Evolutionary conservation across 2,888 invertebrate species (phyloP).

Genomic region (Melanotus villosus): DNA sequence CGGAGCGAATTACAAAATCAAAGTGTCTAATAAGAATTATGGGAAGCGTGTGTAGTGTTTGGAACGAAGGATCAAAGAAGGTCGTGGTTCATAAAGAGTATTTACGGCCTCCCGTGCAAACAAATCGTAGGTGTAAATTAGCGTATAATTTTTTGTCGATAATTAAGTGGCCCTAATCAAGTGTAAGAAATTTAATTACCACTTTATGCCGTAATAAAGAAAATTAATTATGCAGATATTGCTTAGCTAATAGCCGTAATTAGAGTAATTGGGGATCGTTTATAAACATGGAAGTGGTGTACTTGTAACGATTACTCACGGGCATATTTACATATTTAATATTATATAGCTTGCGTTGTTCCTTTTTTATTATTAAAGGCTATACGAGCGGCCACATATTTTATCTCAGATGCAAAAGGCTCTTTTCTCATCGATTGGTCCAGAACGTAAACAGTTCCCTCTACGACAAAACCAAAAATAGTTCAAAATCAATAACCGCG

Average conservation of each 20-base stretch:
- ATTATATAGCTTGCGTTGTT: not conserved
- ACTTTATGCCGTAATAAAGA: slow-evolving; percentile 44
- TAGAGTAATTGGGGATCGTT: slow-evolving; percentile 43
- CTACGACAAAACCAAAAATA: no score
- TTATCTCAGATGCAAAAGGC: no score
- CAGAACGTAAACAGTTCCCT: no score
- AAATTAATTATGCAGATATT: slow-evolving; percentile 45
- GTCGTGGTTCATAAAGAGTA: slow-evolving; percentile 37
- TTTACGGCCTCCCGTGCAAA: slow-evolving; percentile 28
- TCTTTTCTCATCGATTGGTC: no score
- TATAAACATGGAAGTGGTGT: slow-evolving; percentile 36
- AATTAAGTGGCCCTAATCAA: slow-evolving; percentile 40
- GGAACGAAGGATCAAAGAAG: slow-evolving; percentile 42
- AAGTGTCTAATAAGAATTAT: slow-evolving; percentile 49
- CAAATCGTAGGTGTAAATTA: slow-evolving; percentile 44
- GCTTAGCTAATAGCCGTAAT: slow-evolving; percentile 40
- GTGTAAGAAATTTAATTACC: slow-evolving; percentile 43
- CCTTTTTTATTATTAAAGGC: not conserved
- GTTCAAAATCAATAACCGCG: no score
- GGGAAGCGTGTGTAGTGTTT: slow-evolving; percentile 44
- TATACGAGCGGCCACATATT: not conserved
- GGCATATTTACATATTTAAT: slow-evolving; percentile 33
- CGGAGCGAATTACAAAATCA: slow-evolving; percentile 49
- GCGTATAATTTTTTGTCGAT: slow-evolving; percentile 26
- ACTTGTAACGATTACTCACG: slow-evolving; percentile 31